Conservation (phyloP, 2,113 vertebrate species). For the Thryonomys swinderianus region DNA sequence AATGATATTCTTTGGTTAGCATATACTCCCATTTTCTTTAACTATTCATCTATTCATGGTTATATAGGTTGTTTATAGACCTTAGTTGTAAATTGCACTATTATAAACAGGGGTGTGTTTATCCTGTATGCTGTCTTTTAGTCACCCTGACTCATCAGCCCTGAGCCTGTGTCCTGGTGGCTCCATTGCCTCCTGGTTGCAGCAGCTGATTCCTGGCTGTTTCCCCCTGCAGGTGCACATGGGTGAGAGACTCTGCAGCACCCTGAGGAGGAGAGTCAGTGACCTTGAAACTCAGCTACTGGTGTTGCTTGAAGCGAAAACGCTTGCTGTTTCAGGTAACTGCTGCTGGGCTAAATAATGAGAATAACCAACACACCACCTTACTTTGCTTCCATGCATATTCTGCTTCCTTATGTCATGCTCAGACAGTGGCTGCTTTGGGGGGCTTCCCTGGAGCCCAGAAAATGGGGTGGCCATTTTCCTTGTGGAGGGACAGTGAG, state of each 20-base stretch:
- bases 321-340: constrained; percentile 91
- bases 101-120: background rate
- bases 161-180: background rate
- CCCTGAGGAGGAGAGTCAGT: constrained; percentile 90
- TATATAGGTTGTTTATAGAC: background rate
- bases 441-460: background rate
- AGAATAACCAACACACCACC: accelerated
- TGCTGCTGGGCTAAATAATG: background rate
- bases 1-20: background rate
- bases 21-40: background rate
- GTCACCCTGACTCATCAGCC: background rate
- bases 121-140: background rate
- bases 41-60: background rate
- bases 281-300: constrained; percentile 93
- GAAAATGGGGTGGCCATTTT: background rate
- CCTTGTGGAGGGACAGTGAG: background rate
- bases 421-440: background rate
- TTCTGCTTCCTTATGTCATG: background rate
- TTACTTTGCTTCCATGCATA: too few species aligned
- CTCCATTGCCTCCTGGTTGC: background rate
- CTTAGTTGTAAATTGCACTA: background rate
- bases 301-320: constrained; percentile 92
- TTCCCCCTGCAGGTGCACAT: constrained; percentile 89
- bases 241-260: constrained; percentile 91
- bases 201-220: constrained; percentile 67